phyloP scores from a whole-genome alignment of 2,888 invertebrate species.

The Drosophila ustulata region DNA sequence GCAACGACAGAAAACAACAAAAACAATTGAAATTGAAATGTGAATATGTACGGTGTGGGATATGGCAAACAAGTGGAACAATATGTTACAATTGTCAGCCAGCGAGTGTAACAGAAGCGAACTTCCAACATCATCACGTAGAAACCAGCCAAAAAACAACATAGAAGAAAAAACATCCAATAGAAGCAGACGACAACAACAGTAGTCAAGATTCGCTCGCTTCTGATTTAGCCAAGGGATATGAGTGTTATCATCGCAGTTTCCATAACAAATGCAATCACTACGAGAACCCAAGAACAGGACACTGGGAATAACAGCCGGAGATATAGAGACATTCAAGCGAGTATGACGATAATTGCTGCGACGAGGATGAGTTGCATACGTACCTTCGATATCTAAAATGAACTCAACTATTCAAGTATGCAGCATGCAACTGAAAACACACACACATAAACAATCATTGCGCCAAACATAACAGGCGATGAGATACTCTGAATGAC shows the following conservation, averaged over 20 bases:
- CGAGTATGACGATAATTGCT: constrained; percentile 67
- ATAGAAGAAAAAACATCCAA: constrained; percentile 18
- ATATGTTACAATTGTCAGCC: constrained; percentile 69
- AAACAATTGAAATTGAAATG: constrained; percentile 58
- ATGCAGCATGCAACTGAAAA: background rate
- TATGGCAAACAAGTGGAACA: constrained; percentile 58
- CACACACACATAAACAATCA: background rate
- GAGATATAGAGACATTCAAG: constrained; percentile 30
- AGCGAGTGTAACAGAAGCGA: constrained; percentile 63
- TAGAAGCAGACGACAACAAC: background rate
- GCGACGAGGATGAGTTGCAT: constrained; percentile 42
- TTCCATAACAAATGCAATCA: constrained; percentile 72
- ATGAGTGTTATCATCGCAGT: constrained; percentile 62
- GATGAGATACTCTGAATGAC: too few species aligned
- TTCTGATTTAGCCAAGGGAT: constrained; percentile 60
- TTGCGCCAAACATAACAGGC: background rate
- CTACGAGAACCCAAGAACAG: constrained; percentile 50
- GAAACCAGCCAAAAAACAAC: constrained; percentile 24
- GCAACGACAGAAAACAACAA: constrained; percentile 26
- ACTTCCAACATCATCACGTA: constrained; percentile 70
- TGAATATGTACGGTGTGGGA: constrained; percentile 19
- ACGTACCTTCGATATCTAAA: background rate
- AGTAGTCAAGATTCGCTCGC: constrained; percentile 25
- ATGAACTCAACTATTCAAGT: background rate
- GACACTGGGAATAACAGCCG: constrained; percentile 39